Base-by-base conservation (phyloP, 2,888 invertebrate species). In the Hirtodrosophila duncani region DNA sequence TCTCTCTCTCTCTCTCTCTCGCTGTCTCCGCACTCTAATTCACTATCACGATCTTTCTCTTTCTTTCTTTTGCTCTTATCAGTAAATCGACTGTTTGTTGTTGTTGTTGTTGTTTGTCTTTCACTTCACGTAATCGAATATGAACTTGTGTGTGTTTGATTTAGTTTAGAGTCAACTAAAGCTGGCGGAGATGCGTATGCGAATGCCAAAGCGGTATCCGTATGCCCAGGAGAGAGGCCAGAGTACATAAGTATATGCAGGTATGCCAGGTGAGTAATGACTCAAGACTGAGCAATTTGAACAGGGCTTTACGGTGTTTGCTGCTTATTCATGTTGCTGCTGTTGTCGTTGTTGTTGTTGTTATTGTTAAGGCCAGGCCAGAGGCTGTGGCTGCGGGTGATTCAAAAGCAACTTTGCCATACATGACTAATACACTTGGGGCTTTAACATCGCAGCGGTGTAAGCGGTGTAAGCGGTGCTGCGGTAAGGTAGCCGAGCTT, bases 361-460 rank as follows among this genome's bases (percentile, higher is more conserved):
- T 3, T 33, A 18, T 3, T 33, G 62, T 27, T 18, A 33, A 56
- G 38, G 52, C 51, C 39, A 14, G 45, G 16, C 5, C 11, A 38
- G 37, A 31, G 20, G 31, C 41, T 57, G 10, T 38, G 23, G 16
- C 30, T 30, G 51, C n/a, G 26, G 67, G 58, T 78, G 75, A 75
- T 75, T 79, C 71, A 70, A 74, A 45, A 56, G 61, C 55, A 51
- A 55, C 52, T 45, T 26, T 39, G 56, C 36, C 52, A 48, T 38
- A 56, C 78, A 78, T 72, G 72, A 72, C 72, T 72, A 78, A 72
- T 74, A 50, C 66, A 16, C 14, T 30, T 50, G 51, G 60, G 42
- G 61, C 51, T 52, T 57, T 17, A 48, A 42, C 44, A 45, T 10
- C 16, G 41, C 48, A 23, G 14, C 57, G 57, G 53, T 52, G 55